These are phyloP conservation scores for Odontothrips loti DNA, from an alignment of 2,888 invertebrate species.

Conservation along the genomic window DNA sequence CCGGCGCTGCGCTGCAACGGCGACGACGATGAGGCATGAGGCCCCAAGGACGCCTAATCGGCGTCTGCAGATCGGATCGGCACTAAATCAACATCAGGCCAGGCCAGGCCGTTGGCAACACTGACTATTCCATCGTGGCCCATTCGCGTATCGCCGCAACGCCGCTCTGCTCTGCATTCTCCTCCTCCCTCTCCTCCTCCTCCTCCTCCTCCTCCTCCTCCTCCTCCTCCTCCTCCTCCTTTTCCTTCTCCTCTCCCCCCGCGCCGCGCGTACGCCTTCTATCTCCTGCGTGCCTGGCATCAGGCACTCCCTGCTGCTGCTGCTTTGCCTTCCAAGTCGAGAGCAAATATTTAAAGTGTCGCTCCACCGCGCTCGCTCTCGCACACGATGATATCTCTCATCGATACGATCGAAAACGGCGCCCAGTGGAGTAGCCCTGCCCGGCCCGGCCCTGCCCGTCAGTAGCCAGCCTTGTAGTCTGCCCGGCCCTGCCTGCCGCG, in stretches of 20 bases:
- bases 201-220: background rate
- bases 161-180: background rate
- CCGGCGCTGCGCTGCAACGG: too few species aligned
- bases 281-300: background rate
- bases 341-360: slow-evolving; percentile 10
- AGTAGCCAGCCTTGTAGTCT: background rate
- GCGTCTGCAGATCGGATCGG: background rate
- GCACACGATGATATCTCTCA: background rate
- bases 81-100: slow-evolving; percentile 24
- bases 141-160: background rate
- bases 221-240: background rate
- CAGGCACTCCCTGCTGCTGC: background rate
- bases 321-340: background rate
- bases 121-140: too few species aligned
- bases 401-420: too few species aligned
- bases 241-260: background rate
- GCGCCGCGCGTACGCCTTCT: background rate
- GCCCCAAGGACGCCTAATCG: slow-evolving; percentile 18
- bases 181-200: background rate
- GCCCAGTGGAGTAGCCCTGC: too few species aligned
- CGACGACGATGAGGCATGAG: background rate
- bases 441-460: too few species aligned
- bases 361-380: background rate
- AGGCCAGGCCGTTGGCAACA: background rate
- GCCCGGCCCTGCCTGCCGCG: background rate